Percentiles rank a stretch among this genome's conserved stretches.
phyloP scores from a whole-genome alignment of 2,797 vertebrate genomes.

The Enteromius mattozi region DNA sequence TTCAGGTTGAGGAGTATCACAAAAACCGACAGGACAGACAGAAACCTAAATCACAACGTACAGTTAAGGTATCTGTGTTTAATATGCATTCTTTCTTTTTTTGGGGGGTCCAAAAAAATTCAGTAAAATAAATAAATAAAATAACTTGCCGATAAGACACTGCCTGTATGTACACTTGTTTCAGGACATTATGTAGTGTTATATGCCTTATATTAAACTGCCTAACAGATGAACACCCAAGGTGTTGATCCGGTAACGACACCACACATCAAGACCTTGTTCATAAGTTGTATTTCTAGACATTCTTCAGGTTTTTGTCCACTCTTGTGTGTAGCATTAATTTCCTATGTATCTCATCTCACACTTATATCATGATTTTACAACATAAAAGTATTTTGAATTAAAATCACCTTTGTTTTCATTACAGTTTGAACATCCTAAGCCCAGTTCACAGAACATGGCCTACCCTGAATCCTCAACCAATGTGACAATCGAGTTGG shows the following conservation, averaged over 20 bases:
- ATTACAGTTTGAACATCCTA: conserved; percentile 8
- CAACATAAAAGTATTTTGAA: not conserved
- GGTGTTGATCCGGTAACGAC: too few species aligned
- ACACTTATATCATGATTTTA: too few species aligned
- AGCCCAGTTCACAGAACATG: not conserved
- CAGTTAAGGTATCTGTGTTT: not conserved
- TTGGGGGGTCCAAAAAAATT: not conserved
- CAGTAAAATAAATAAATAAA: not conserved
- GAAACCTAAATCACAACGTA: not conserved
- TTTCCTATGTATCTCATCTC: too few species aligned
- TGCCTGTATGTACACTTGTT: not conserved
- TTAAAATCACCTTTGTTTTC: not conserved
- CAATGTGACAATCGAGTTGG: not conserved
- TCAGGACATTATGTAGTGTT: not conserved
- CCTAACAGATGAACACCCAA: too few species aligned
- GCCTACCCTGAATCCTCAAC: not conserved
- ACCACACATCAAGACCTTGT: not conserved
- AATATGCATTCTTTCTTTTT: not conserved
- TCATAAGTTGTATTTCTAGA: not conserved
- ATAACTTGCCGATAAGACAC: not conserved
- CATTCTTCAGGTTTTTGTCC: not conserved
- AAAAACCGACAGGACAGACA: not conserved
- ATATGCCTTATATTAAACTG: not conserved
- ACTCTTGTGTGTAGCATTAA: too few species aligned
- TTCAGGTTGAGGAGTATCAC: not conserved